Evolutionary conservation across 1,140 invertebrate genomes (phyloP), one percentile per base, ranked within the genome.

Genomic region (Aradophagus sp.): DNA sequence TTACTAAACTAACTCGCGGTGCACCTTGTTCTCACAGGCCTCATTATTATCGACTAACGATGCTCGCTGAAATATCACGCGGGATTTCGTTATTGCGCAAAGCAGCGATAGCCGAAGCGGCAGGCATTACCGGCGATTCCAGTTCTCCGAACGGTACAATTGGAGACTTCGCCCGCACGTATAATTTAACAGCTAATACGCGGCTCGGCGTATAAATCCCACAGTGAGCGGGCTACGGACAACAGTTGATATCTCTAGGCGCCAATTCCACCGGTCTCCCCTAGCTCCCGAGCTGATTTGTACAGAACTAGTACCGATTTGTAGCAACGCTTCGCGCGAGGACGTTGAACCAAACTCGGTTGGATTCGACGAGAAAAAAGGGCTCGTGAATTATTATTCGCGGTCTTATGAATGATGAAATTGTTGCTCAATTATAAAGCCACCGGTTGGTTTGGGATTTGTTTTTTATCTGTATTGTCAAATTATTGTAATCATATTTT

Each of bases 161-260:
- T 62, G 56, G 62, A 66, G 31, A 11, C 45, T 70, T 70, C 66
- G 38, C 42, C 38, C 66, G 56, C 66, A 58, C 44, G 59, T 65
- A 65, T 71, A 71, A 71, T 70, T 70, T 70, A 56, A 63, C 72
- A 39, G 67, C 58, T 70, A 70, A 73, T 67, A 68, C 50, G 59
- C 41, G 42, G 35, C 62, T 61, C 45, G 29, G 38, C 59, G 69
- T 67, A 75, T 73, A 75, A 75, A 71, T 74, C 71, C 29, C 55
- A 38, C 52, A 45, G 58, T 16, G 31, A 58, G 34, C 42, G 27
- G 7, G 23, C 29, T 36, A 52, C 36, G 29, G 56, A 70, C 66
- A 61, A 61, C 56, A 39, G 50, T 38, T 39, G 52, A 56, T 69
- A 63, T 66, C 55, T 69, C 63, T 62, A 65, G 68, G 68, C 59